Evolutionary conservation across 2,113 vertebrate species (phyloP).

Genomic region (Pollachius pollachius): DNA sequence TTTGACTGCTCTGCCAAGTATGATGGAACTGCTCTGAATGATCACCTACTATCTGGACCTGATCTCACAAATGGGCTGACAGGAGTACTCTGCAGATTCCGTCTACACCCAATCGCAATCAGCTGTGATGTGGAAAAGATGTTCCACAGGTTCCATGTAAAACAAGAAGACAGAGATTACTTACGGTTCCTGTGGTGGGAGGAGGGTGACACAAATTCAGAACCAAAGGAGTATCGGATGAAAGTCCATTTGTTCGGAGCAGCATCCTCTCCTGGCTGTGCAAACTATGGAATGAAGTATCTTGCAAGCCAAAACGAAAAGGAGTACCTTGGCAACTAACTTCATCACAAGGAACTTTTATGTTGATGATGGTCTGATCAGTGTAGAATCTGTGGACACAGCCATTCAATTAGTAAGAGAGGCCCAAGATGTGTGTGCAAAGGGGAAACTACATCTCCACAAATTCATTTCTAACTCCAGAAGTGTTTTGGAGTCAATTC

Average conservation of each 20-base stretch:
- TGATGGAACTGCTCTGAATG: too few relatives aligned
- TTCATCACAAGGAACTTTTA: constrained; percentile 30
- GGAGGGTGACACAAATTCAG: constrained; percentile 13
- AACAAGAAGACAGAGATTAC: constrained; percentile 18
- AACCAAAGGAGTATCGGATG: too few relatives aligned
- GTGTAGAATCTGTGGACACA: background rate
- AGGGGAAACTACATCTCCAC: constrained; percentile 7
- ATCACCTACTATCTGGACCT: too few relatives aligned
- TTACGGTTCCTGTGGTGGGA: constrained; percentile 15
- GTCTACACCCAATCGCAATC: background rate
- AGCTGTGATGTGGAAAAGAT: too few relatives aligned
- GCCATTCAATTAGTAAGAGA: too few relatives aligned
- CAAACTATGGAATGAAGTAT: constrained; percentile 12
- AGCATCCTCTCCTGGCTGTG: too few relatives aligned
- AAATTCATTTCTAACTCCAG: constrained; percentile 7
- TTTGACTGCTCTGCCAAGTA: too few relatives aligned
- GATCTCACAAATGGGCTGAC: constrained; percentile 1
- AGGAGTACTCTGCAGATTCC: constrained; percentile 18
- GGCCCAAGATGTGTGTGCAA: constrained; percentile 16
- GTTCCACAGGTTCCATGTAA: constrained; percentile 30
- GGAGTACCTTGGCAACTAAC: constrained; percentile 11
- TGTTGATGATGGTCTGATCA: constrained; percentile 20
- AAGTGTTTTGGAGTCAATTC: background rate
- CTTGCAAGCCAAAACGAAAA: constrained; percentile 14
- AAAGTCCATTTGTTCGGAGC: too few relatives aligned